Evolutionary conservation across 2,113 vertebrate genomes (phyloP).

Genomic region (Burhinus bistriatus): DNA sequence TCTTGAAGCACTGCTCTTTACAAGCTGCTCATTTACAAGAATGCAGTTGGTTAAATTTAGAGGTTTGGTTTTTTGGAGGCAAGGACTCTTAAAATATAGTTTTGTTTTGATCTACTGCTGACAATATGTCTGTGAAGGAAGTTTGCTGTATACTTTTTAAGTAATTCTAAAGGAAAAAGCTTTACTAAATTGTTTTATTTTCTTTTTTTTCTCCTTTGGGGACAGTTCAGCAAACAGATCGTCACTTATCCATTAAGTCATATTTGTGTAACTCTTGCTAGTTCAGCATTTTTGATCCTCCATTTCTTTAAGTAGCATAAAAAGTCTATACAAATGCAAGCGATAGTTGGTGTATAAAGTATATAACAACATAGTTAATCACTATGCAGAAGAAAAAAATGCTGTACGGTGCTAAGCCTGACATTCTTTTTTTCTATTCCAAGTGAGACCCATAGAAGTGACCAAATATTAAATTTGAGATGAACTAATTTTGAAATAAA

Average conservation of each 20-base stretch:
- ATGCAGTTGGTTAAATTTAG: neutral
- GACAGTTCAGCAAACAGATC: neutral
- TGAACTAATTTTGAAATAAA: neutral
- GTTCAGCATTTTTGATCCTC: neutral
- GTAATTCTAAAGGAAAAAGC: neutral
- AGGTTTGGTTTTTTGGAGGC: neutral
- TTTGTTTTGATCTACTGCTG: neutral
- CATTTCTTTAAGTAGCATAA: neutral
- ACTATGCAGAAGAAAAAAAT: neutral
- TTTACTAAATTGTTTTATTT: neutral
- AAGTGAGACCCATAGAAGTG: neutral
- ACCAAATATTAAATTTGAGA: neutral
- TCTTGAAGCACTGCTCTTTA: neutral
- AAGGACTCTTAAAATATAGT: neutral
- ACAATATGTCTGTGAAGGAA: neutral
- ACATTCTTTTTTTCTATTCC: neutral
- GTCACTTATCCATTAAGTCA: neutral
- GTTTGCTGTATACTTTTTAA: neutral
- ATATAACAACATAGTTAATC: neutral
- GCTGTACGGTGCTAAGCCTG: neutral
- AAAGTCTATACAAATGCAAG: neutral
- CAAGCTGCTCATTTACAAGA: neutral
- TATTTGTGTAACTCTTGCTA: neutral
- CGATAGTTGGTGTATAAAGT: neutral
- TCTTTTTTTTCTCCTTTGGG: neutral